A percentile compares a stretch with the other conserved stretches of the same genome.
These are phyloP conservation scores for Drosophila pseudotakahashii DNA, from an alignment of 2,888 invertebrate genomes.

Conservation along the genomic window DNA sequence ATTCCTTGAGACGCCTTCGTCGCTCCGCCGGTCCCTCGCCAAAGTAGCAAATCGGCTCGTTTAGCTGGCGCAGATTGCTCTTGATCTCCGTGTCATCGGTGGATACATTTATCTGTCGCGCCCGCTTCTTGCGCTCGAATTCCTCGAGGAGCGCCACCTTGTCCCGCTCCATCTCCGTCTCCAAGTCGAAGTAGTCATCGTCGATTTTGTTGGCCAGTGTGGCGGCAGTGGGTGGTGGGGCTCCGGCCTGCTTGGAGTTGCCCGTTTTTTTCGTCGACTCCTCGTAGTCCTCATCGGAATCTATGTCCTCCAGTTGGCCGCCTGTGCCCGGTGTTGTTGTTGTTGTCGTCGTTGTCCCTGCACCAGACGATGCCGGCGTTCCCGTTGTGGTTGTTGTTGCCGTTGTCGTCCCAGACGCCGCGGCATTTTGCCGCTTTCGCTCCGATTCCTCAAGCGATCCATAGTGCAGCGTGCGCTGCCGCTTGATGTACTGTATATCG, in stretches of 20 bases:
- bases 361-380: slow-evolving; percentile 45
- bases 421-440: slow-evolving; percentile 86
- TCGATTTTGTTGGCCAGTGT: slow-evolving; percentile 80
- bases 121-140: slow-evolving; percentile 96
- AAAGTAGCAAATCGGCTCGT: slow-evolving; percentile 98
- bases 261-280: slow-evolving; percentile 85
- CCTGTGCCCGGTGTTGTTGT: slow-evolving; percentile 31
- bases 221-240: slow-evolving; percentile 71
- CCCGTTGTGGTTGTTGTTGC: slow-evolving; percentile 35
- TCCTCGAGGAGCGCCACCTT: slow-evolving; percentile 97
- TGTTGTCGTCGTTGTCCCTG: slow-evolving; percentile 9
- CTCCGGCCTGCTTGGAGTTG: slow-evolving; percentile 30
- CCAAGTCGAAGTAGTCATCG: slow-evolving; percentile 85
- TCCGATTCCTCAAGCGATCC: slow-evolving; percentile 95
- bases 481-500: slow-evolving; percentile 90
- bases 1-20: slow-evolving; percentile 94
- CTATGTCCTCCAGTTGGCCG: slow-evolving; percentile 85
- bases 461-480: slow-evolving; percentile 92
- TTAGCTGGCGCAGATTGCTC: slow-evolving; percentile 93
- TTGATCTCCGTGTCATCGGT: slow-evolving; percentile 99
- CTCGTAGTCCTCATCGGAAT: slow-evolving; percentile 87
- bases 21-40: slow-evolving; percentile 99
- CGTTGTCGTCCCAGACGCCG: slow-evolving; percentile 42
- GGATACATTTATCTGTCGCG: slow-evolving; percentile 97
- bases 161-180: slow-evolving; percentile 88